These are phyloP conservation scores for Polypterus bichir DNA, from an alignment of 2,113 vertebrate species.

Conservation along the genomic window DNA sequence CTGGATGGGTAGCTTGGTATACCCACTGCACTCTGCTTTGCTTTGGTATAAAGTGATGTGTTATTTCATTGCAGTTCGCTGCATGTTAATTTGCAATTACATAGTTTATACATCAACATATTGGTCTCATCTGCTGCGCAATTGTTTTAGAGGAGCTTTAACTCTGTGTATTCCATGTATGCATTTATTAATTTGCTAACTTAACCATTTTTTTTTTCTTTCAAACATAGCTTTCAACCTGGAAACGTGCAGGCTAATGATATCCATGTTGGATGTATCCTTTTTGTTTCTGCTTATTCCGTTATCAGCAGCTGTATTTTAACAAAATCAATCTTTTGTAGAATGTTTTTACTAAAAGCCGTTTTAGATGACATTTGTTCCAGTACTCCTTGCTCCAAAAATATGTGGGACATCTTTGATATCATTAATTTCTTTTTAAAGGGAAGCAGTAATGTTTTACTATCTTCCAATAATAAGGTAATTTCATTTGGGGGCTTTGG, in stretches of 20 bases:
- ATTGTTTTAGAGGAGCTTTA: background rate
- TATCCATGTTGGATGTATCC: conserved; percentile 96
- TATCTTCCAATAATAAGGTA: too few relatives aligned
- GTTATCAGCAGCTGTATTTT: background rate
- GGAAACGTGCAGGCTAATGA: conserved; percentile 90
- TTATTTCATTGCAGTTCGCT: too few relatives aligned
- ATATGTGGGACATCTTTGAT: background rate
- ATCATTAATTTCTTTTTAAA: background rate
- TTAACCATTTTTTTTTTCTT: conserved; percentile 16
- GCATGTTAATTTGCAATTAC: too few relatives aligned
- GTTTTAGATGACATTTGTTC: background rate
- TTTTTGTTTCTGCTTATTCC: conserved; percentile 31
- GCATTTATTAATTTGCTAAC: background rate
- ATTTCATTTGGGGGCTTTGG: too few relatives aligned
- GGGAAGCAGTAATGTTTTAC: background rate
- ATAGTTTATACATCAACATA: background rate
- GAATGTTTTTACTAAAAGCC: background rate
- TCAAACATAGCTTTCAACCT: conserved; percentile 74
- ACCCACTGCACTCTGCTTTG: background rate
- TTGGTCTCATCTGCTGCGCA: background rate
- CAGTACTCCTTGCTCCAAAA: background rate
- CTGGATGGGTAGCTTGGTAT: too few relatives aligned
- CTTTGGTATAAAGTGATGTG: background rate
- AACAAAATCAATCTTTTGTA: background rate
- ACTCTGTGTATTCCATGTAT: background rate